Evolutionary conservation across 92 coral and sea anemone genomes (phyloP).

Genomic region (Plumapathes pennacea): DNA sequence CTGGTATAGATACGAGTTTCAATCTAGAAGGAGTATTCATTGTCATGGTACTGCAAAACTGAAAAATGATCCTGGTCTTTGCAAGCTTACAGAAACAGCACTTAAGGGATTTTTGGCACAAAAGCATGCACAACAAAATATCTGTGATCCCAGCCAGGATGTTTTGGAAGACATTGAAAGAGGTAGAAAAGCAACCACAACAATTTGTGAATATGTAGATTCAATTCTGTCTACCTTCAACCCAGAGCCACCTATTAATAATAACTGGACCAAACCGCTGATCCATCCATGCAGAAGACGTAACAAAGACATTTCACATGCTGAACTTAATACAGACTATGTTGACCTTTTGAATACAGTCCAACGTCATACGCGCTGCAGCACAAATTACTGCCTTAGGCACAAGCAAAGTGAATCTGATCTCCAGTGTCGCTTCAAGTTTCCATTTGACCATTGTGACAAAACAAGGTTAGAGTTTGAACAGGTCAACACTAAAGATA

Average conservation of each 20-base stretch:
- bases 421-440: slow-evolving; percentile 55
- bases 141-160: no score
- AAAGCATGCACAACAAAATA: no score
- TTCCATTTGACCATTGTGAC: slow-evolving; percentile 44
- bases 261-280: slow-evolving; percentile 36
- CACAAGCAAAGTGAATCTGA: slow-evolving; percentile 15
- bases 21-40: slow-evolving; percentile 59
- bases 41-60: slow-evolving; percentile 55
- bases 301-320: slow-evolving; percentile 4
- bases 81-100: slow-evolving; percentile 47
- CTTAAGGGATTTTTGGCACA: slow-evolving; percentile 48
- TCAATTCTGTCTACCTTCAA: slow-evolving; percentile 23
- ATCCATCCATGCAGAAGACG: slow-evolving; percentile 49
- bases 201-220: slow-evolving; percentile 46
- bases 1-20: slow-evolving; percentile 52
- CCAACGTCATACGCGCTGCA: slow-evolving; percentile 55
- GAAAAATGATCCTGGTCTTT: slow-evolving; percentile 60
- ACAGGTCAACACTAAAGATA: slow-evolving; percentile 38
- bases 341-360: slow-evolving; percentile 37
- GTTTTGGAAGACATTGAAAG: slow-evolving; percentile 7
- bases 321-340: slow-evolving; percentile 22
- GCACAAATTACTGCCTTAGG: slow-evolving; percentile 55
- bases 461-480: slow-evolving; percentile 54
- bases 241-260: slow-evolving; percentile 18
- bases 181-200: slow-evolving; percentile 45